phyloP scores from a whole-genome alignment of 2,113 vertebrate genomes.

The Lagopus muta region DNA sequence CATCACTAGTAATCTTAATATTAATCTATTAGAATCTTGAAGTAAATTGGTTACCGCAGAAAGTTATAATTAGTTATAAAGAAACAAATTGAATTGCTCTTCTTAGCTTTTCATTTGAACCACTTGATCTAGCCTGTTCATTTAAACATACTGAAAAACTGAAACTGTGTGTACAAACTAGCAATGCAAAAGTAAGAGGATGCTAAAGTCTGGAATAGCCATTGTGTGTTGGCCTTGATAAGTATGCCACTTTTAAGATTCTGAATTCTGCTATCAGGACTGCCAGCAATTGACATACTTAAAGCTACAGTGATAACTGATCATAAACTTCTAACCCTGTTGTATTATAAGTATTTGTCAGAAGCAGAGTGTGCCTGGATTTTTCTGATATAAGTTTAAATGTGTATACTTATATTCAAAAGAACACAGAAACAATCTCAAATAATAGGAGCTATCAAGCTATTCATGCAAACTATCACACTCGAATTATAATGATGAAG shows the following conservation, averaged over 20 bases:
- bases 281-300: accelerated
- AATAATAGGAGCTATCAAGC: background rate
- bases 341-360: background rate
- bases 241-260: background rate
- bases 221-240: background rate
- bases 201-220: background rate
- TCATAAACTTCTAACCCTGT: background rate
- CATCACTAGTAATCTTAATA: background rate
- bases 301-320: background rate
- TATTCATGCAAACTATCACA: background rate
- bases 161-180: background rate
- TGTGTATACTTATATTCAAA: background rate
- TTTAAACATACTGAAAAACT: background rate
- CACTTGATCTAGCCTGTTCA: background rate
- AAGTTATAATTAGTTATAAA: background rate
- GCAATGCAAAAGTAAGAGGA: background rate
- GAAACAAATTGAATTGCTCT: background rate
- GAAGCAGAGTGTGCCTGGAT: background rate
- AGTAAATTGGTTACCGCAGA: background rate
- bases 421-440: background rate
- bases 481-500: background rate
- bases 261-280: background rate
- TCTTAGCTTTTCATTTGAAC: background rate
- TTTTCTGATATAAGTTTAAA: background rate
- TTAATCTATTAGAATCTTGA: background rate